Percentiles rank a stretch among this genome's conserved stretches.
Evolutionary conservation across 2,113 vertebrate species (phyloP).

Genomic region (Phaethornis superciliosus): DNA sequence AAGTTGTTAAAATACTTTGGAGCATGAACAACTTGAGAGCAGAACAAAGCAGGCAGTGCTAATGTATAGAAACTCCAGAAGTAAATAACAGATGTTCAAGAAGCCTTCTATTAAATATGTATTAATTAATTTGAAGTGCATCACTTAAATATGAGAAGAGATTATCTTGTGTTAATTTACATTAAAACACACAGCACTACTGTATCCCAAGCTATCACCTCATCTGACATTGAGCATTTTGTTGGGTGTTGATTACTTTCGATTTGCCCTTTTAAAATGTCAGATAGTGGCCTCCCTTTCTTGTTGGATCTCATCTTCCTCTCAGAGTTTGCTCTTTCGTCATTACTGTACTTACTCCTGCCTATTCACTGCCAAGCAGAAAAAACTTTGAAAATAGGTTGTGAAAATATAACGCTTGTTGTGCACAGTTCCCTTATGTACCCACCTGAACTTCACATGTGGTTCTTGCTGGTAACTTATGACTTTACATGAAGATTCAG

Average conservation of each 20-base stretch:
- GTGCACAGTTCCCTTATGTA: neutral
- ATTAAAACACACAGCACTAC: conserved; percentile 69
- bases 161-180: conserved; percentile 73
- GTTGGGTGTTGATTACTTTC: conserved; percentile 69
- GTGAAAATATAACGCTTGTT: neutral
- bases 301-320: conserved; percentile 26
- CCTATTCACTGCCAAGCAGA: neutral
- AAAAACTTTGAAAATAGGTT: neutral
- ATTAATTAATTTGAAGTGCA: conserved; percentile 76
- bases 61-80: conserved; percentile 73
- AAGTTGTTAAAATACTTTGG: conserved; percentile 54
- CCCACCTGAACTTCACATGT: neutral
- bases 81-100: conserved; percentile 77
- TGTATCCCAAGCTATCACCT: conserved; percentile 55
- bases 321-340: conserved; percentile 5
- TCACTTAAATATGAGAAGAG: conserved; percentile 73
- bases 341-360: neutral
- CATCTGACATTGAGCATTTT: conserved; percentile 38
- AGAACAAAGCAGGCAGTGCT: conserved; percentile 68
- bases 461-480: neutral
- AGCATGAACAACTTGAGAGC: conserved; percentile 59
- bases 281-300: conserved; percentile 51
- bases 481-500: neutral
- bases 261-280: conserved; percentile 74
- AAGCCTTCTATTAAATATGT: conserved; percentile 73